Base-by-base conservation (phyloP, 2,888 invertebrate genomes). In the Aporophyla lueneburgensis region DNA sequence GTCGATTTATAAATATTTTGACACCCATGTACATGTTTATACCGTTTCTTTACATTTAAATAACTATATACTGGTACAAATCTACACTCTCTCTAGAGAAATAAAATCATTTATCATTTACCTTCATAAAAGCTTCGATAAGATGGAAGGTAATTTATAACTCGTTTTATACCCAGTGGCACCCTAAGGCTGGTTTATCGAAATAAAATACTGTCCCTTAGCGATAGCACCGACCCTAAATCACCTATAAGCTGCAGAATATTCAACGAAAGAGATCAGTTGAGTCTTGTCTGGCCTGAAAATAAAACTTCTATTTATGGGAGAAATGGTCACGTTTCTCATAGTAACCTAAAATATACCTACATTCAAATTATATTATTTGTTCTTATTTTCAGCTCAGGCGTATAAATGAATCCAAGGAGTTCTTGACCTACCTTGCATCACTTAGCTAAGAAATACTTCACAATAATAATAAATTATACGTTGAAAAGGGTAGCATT, bases 151-250 rank as follows among this genome's bases (percentile, higher is more conserved):
- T 10, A 33, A 76, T 83, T 72, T 76, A 70, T 80, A 63, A 71
- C 16, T 49, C 7, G 27, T 69, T 71, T 62, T 51, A 56, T 9
- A 33, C 21, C 24, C n/a, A 54, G 72, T 49, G 19, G 62, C 63
- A 59, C 72, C 81, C 54, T 19, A 5, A 62, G 51, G 69, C 43
- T 24, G 58, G 40, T 74, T 82, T 80, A 69, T 69, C 33, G 56
- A 40, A 49, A 76, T 80, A 59, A 83, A 76, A 82, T 21, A 80
- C 71, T 72, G 21, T 21, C 14, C 58, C 21, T 67, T 33, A 73
- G 24, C 33, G 58, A n/a, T 49, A 66, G 43, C n/a, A 62, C 21
- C 6, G 43, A 46, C 33, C 10, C 10, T 75, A 68, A 61, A 69
- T 76, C 61, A 69, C 19, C n/a, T 54, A 2, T 49, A 53, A 43